Evolutionary conservation across 2,888 invertebrate species (phyloP), one percentile per base, ranked within the genome.

Genomic region (Volucella inflata): DNA sequence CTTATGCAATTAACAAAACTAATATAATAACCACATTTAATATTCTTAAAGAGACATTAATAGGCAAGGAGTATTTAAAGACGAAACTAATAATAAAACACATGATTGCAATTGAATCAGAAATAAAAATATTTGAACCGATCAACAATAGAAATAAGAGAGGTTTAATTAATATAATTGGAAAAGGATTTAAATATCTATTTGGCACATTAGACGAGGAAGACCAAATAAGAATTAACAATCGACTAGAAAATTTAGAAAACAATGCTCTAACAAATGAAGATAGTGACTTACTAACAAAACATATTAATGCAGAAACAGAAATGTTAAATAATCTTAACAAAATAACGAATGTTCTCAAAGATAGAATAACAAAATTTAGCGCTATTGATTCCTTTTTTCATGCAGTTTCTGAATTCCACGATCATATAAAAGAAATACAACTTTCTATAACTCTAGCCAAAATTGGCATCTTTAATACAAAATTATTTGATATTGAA

Each of bases 1-100:
- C 60, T 60, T 60, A 44, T 21, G 44, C 21, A 21, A 42, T 60
- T 21, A 60, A 60, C 11, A 59, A 59, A 59, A 59, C 59, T 17
- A 17, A 59, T 42, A 59, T 59, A 42, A 17, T 42, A 17, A 42
- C 16, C 10, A 59, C 59, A 42, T 59, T 59, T 59, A 59, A 42
- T 16, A 8, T 16, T 59, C 17, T 59, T 42, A 42, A 59, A 59
- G 59, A 42, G 17, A 46, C 60, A 16, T 6, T 46, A 12, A 46
- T 16, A 40, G 10, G 40, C 14, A 60, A 46, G 8, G 60, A 60
- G 2, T 60, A 44, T 46, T 46, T 60, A 60, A 60, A 60, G 16
- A 21, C 60, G 10, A 60, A 60, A 46, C 44, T 44, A 44, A 60
- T 60, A 42, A 16, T 2, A 6, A 11, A 59, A 59, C 42, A 42